phyloP scores from a whole-genome alignment of 2,113 vertebrate species.

The Microtus pennsylvanicus region DNA sequence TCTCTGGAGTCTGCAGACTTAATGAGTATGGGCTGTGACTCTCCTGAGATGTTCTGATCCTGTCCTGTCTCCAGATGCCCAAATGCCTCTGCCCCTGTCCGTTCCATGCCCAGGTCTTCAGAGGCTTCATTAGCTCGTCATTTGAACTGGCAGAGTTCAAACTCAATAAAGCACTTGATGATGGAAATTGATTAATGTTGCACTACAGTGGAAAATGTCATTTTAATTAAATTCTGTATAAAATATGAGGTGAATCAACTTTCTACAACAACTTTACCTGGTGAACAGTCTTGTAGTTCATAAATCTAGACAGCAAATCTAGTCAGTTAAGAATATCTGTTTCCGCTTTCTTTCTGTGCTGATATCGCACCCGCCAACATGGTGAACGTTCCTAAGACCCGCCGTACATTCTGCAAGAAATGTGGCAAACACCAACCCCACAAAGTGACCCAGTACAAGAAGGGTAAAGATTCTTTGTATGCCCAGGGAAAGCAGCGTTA shows the following conservation, averaged over 20 bases:
- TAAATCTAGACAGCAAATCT: neutral
- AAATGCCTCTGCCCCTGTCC: neutral
- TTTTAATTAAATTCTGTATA: slow-evolving; percentile 43
- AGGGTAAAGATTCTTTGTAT: too few relatives aligned
- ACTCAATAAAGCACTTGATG: neutral
- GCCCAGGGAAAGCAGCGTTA: too few relatives aligned
- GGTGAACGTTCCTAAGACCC: too few relatives aligned
- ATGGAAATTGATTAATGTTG: neutral
- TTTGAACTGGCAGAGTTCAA: neutral
- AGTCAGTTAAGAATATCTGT: neutral
- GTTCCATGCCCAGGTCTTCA: neutral
- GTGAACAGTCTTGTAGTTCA: neutral
- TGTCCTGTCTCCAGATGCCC: neutral
- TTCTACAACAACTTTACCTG: neutral
- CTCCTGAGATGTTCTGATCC: neutral
- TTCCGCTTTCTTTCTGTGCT: neutral
- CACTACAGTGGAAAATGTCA: neutral
- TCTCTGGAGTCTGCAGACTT: neutral
- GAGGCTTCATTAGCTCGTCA: neutral
- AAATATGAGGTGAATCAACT: neutral
- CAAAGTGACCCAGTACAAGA: too few relatives aligned
- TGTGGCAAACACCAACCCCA: too few relatives aligned
- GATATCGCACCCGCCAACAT: too few relatives aligned
- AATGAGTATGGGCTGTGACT: neutral
- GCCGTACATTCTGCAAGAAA: too few relatives aligned